Base-by-base conservation (phyloP, 1,140 invertebrate genomes). In the Contarinia nasturtii region DNA sequence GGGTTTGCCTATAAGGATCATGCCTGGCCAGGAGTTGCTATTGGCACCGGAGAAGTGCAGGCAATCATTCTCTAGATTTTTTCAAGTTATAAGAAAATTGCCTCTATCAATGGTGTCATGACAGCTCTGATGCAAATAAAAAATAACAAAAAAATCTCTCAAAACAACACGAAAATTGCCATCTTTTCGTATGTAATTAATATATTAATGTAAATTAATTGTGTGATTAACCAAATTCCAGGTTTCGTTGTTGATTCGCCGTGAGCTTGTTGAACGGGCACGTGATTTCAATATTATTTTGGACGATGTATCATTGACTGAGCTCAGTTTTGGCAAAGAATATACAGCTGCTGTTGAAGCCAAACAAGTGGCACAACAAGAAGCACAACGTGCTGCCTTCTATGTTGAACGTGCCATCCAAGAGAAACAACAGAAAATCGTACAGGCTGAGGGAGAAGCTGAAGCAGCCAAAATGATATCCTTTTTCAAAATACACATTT, bases 331-430 rank as follows among this genome's bases (percentile, higher is more conserved):
- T 68, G 92, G 95, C 21, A 92, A 93, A 64, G 94, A 98, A 68
- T 99, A 99, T 59, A 93, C 94, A n/a, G 92, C 93, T 43, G 96
- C 96, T 48, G 95, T 99, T 57, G 96, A 99, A 74, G 81, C 94
- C 8, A 99, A 99, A 67, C 96, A 99, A 69, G 92, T 98, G 15
- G 94, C 94, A 14, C 95, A 98, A 63, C 96, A 99, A 71, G 96
- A 99, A 68, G 95, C 95, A 12, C 96, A 99, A 67, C 69, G 96
- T 55, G 96, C 96, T 37, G 90, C 92, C 48, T 99, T 98, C 65
- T 80, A 93, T 20, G 96, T 99, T 1, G 95, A 99, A 72, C 79
- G 86, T 58, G 96, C 96, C 12, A 93, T 86, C 57, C 94, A 98
- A 63, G 94, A 98, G 64, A 80, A 82, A 59, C 96, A 98, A 66